Evolutionary conservation across 2,797 vertebrate species (phyloP), one percentile per base, ranked within the genome.

Genomic region (Neosalanx taihuensis): DNA sequence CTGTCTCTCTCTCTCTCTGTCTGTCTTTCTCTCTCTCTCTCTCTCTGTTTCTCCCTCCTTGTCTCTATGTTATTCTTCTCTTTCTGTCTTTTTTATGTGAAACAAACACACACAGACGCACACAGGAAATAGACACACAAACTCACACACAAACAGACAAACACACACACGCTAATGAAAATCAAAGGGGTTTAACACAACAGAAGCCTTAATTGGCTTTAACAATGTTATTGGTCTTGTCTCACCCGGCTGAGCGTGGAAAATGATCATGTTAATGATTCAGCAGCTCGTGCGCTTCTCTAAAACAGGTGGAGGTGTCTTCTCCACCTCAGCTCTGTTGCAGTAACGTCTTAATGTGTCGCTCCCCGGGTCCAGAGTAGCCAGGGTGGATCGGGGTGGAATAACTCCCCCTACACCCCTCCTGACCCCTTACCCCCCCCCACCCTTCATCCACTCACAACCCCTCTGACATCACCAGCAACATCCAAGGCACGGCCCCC

Each of bases 281-380:
- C 65, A 65, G 72, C 70, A 73, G 35, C 56, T 18, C 20, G 31
- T 63, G 74, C 73, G 57, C 70, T 76, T 76, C 63, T 75, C 79
- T 74, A 62, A 73, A 65, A 69, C 41, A 70, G 51, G 66, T 65
- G 51, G 68, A 1, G 1, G 20, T 49, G n/a, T n/a, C n/a, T n/a
- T n/a, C n/a, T n/a, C n/a, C 69, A 68, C 64, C 58, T 46, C 60
- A 3, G 51, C 13, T 41, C 6, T 41, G 37, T 2, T 41, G 9
- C 37, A 41, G 37, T 10, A 20, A 10, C 37, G 70, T 63, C 71
- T 69, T 5, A 41, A 41, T 6, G 9, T 9, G 6, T 41, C 2
- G 37, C 6, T 41, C 37, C 6, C 37, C 2, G 6, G 9, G 2
- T 9, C 9, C 37, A 41, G 37, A 41, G 37, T 41, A 41, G 37